Evolutionary conservation across 1,140 invertebrate species (phyloP).

Genomic region (Bombus sylvicola): DNA sequence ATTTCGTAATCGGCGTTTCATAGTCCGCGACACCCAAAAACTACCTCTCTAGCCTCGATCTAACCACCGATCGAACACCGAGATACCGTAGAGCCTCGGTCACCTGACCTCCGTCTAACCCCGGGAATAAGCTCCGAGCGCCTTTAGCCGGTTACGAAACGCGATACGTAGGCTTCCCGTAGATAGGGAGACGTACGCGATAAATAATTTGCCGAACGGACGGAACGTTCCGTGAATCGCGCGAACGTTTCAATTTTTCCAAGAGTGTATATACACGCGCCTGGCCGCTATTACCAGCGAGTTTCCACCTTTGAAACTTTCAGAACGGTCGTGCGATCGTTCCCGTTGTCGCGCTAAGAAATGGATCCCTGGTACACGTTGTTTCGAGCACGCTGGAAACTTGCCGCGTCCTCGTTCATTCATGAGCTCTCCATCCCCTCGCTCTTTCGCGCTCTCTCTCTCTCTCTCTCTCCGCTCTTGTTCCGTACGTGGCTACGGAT

Average conservation of each 20-base stretch:
- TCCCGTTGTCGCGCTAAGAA: constrained; percentile 63
- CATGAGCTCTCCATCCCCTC: constrained; percentile 61
- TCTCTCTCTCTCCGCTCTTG: not conserved
- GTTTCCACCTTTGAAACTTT: constrained; percentile 60
- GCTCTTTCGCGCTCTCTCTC: not conserved
- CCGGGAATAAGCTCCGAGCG: not conserved
- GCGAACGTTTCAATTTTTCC: constrained; percentile 20
- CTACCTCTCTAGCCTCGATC: not conserved
- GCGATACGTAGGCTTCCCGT: too few species aligned
- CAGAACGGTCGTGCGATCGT: constrained; percentile 16
- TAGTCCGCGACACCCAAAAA: not conserved
- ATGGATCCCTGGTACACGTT: constrained; percentile 62
- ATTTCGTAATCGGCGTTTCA: too few species aligned
- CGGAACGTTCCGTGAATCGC: not conserved
- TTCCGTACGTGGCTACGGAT: constrained; percentile 62
- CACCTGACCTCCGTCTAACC: not conserved
- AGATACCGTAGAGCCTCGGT: not conserved
- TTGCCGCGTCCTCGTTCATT: constrained; percentile 70
- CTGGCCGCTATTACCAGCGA: constrained; percentile 20
- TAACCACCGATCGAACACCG: not conserved
- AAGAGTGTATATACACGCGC: not conserved
- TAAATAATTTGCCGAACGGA: constrained; percentile 17
- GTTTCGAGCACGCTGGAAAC: constrained; percentile 66
- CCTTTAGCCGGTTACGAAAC: not conserved
- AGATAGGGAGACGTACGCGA: not conserved